Evolutionary conservation across 2,888 invertebrate genomes (phyloP).

Genomic region (Rhimphoctona megacephalus): DNA sequence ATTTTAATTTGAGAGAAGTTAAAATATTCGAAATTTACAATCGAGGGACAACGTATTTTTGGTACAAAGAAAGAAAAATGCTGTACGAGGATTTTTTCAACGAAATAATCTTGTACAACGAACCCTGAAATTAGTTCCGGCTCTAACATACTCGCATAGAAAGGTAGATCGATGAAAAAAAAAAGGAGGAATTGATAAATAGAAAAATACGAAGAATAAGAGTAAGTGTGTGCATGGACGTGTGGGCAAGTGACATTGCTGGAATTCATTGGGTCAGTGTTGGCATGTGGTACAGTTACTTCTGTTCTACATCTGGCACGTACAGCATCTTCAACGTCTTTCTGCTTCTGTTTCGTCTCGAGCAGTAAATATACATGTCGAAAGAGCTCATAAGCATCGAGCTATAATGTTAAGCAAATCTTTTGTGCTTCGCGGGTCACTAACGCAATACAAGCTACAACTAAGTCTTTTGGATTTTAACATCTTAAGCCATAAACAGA

Average conservation of each 20-base stretch:
- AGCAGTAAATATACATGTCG: constrained; percentile 3
- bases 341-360: constrained; percentile 12
- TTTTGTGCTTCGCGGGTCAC: neutral
- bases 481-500: neutral
- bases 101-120: neutral
- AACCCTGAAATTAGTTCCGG: neutral
- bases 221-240: constrained; percentile 12
- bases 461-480: neutral
- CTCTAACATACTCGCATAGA: neutral
- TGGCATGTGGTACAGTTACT: constrained; percentile 64
- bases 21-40: no score
- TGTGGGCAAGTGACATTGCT: constrained; percentile 57
- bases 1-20: no score
- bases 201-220: constrained; percentile 21
- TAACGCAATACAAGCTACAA: neutral
- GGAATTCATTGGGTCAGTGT: constrained; percentile 60
- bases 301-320: constrained; percentile 64
- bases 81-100: neutral
- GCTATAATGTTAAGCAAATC: neutral
- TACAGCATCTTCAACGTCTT: constrained; percentile 40
- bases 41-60: neutral
- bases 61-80: neutral
- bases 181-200: neutral
- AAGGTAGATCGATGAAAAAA: constrained; percentile 1
- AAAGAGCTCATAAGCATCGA: neutral